phyloP scores from a whole-genome alignment of 2,797 vertebrate species.

The Alfaro cultratus region DNA sequence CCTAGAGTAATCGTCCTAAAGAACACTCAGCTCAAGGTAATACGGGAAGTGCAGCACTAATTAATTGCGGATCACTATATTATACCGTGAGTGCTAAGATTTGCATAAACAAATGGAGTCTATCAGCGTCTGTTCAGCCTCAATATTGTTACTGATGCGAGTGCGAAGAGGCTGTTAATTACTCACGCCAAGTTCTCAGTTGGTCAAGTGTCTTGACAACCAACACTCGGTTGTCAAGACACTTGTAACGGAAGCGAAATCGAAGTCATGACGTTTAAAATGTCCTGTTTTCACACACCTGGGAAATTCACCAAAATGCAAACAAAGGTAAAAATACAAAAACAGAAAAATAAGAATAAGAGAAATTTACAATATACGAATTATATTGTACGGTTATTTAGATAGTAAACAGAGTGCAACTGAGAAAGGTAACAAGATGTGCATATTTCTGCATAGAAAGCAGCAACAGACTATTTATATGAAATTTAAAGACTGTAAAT shows the following conservation, averaged over 20 bases:
- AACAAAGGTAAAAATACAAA: neutral
- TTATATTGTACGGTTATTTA: neutral
- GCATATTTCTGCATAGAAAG: neutral
- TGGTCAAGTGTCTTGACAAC: too few relatives aligned
- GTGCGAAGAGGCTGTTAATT: slow-evolving; percentile 11
- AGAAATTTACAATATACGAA: neutral
- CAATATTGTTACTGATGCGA: slow-evolving; percentile 1
- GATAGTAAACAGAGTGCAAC: neutral
- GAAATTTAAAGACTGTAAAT: neutral
- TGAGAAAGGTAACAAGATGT: neutral
- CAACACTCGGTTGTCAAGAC: neutral
- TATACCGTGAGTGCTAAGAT: slow-evolving; percentile 37
- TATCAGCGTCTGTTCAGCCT: slow-evolving; percentile 34
- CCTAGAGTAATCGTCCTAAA: slow-evolving; percentile 23
- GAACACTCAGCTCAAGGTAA: slow-evolving; percentile 18
- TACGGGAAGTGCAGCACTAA: slow-evolving; percentile 8
- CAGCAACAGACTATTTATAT: neutral
- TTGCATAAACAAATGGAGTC: slow-evolving; percentile 38
- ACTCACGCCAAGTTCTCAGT: neutral
- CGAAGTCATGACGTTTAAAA: neutral
- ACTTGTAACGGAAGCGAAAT: neutral
- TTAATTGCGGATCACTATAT: slow-evolving; percentile 35
- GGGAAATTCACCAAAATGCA: neutral
- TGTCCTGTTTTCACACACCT: neutral
- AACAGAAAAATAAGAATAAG: neutral